Base-by-base conservation (phyloP, 2,797 vertebrate species). In the Oreochromis mossambicus region DNA sequence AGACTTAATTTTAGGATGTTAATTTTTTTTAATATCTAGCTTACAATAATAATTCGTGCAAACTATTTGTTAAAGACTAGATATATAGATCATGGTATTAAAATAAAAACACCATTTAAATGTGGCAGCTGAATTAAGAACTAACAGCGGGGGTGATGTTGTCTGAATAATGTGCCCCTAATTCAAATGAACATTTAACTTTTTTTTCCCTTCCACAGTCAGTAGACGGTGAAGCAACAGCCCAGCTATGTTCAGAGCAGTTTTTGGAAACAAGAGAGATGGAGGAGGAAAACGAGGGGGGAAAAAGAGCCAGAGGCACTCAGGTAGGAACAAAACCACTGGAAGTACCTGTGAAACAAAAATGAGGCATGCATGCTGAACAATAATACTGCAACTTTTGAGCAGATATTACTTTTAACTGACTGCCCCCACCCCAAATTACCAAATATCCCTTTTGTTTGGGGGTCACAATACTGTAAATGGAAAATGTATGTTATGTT, bases 201-300 rank as follows among this genome's bases (percentile, higher is more conserved):
- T 78, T 76, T 75, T 75, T 29, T 86, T 12, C 34, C 26, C 41
- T 78, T 87, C 26, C 38, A 75, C 77, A 83, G 78, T 63, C 41
- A n/a, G 54, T 52, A 38, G 34, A 41, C 24, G 78, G 77, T 41
- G 38, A 88, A 88, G 80, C 83, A 82, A 36, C 78, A 87, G 75
- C 77, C 38, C 83, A 84, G 88, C 48, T 15, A 96, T 96, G 95
- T 95, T 95, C 79, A 93, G 88, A 89, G 92, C 94, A 21, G 92
- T 95, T 80, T 96, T 96, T 92, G 95, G 95, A 79, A 93, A 92
- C 86, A 95, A 89, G 87, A 92, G 41, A 50, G 91, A 91, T 0
- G 92, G 88, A 83, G 91, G 87, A 90, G 91, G 89, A 50, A 95
- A 89, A 78, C 61, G 51, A 78, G 89, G 78, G 80, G 93, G 81